Percentiles rank a stretch among this genome's conserved stretches.
Evolutionary conservation across 2,113 vertebrate species (phyloP).

Genomic region (Hyperopisus bebe): DNA sequence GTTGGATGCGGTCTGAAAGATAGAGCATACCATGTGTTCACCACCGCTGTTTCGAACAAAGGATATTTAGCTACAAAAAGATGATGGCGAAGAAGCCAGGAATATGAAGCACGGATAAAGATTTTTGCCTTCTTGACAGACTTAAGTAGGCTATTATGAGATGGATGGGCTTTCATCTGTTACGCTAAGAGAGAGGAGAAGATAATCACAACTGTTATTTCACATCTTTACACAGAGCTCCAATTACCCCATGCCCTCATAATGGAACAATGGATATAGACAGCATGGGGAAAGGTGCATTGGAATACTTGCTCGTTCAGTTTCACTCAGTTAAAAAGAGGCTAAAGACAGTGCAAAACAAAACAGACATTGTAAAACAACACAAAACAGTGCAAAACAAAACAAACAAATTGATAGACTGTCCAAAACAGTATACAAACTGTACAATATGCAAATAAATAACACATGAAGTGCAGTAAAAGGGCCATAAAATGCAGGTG

Average conservation of each 20-base stretch:
- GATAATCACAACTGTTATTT: conserved; percentile 61
- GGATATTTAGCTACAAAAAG: conserved; percentile 48
- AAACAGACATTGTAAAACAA: too few relatives aligned
- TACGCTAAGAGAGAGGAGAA: conserved; percentile 55
- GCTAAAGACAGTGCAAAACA: not conserved
- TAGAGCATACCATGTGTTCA: conserved; percentile 42
- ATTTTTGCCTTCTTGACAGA: conserved; percentile 50
- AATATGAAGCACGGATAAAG: conserved; percentile 45
- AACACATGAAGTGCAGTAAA: not conserved
- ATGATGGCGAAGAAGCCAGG: conserved; percentile 29
- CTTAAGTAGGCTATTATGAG: conserved; percentile 61
- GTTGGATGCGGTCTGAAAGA: conserved; percentile 39
- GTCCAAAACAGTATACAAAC: not conserved
- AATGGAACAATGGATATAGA: conserved; percentile 38
- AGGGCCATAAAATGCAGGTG: not conserved
- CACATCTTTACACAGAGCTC: conserved; percentile 46
- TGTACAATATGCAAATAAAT: not conserved
- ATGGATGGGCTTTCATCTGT: conserved; percentile 57
- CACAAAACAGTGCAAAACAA: not conserved
- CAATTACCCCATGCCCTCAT: conserved; percentile 51
- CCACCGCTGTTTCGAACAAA: conserved; percentile 46
- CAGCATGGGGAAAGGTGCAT: not conserved
- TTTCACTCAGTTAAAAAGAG: not conserved
- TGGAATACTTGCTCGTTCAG: not conserved
- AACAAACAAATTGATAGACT: not conserved